These are phyloP conservation scores for Pangasius macronema DNA, from an alignment of 2,797 vertebrate species.

Conservation along the genomic window DNA sequence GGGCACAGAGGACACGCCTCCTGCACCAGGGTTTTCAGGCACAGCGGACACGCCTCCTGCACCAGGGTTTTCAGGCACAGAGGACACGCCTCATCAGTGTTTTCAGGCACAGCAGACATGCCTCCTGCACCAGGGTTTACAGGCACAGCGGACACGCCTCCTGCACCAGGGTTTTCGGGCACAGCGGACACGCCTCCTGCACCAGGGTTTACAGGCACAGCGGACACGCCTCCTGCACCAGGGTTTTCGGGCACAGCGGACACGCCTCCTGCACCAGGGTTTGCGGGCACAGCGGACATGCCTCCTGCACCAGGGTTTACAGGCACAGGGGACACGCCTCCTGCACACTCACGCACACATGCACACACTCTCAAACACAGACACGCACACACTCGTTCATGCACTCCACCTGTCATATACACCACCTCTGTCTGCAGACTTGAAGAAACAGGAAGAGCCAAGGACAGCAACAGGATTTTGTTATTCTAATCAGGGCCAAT, in stretches of 20 bases:
- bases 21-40: neutral
- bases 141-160: neutral
- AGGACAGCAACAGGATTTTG: slow-evolving; percentile 22
- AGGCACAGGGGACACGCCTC: neutral
- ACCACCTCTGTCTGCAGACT: neutral
- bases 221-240: neutral
- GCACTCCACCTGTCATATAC: slow-evolving; percentile 21
- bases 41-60: neutral
- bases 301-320: neutral
- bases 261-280: no score
- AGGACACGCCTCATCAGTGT: neutral
- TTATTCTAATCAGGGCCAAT: slow-evolving; percentile 46
- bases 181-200: neutral
- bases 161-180: neutral
- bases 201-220: neutral
- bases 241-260: neutral
- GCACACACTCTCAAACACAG: no score
- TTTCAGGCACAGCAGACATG: neutral
- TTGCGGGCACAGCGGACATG: neutral
- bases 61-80: neutral
- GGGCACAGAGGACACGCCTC: no score
- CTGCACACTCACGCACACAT: no score
- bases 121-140: neutral
- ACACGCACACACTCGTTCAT: neutral
- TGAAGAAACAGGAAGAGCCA: slow-evolving; percentile 17